Percentiles rank a stretch among this genome's conserved stretches.
These are phyloP conservation scores for Tenebrosternarchus preto DNA, from an alignment of 2,113 vertebrate genomes.

Conservation along the genomic window DNA sequence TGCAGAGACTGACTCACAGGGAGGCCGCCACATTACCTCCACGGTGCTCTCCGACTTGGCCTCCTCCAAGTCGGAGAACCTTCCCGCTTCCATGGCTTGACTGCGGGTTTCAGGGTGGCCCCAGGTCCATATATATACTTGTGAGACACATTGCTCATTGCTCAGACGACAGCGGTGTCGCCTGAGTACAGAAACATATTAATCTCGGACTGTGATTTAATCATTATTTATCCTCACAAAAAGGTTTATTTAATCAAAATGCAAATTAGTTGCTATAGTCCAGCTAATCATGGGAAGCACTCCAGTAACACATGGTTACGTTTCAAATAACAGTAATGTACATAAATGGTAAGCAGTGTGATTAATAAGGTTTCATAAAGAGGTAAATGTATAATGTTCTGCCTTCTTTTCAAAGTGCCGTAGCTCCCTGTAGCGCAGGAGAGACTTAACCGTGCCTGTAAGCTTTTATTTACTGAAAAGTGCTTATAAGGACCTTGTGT, in stretches of 20 bases:
- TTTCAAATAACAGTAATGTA: neutral
- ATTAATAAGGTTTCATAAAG: conserved; percentile 15
- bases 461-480: conserved; percentile 16
- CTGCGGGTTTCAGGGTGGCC: too few relatives aligned
- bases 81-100: too few relatives aligned
- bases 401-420: neutral
- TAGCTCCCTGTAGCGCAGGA: too few relatives aligned
- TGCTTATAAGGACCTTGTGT: neutral
- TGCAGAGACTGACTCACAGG: too few relatives aligned
- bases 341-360: neutral
- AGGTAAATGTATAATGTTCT: conserved; percentile 25
- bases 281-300: conserved; percentile 9
- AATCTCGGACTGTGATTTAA: conserved; percentile 4
- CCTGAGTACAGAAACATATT: conserved; percentile 7
- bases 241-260: conserved; percentile 48
- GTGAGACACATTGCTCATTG: too few relatives aligned
- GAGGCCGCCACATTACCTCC: too few relatives aligned
- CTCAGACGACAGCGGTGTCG: neutral
- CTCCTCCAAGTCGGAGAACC: too few relatives aligned
- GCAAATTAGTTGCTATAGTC: conserved; percentile 40
- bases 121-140: too few relatives aligned
- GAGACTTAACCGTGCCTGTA: neutral
- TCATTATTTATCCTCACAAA: conserved; percentile 37
- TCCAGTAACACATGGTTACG: too few relatives aligned
- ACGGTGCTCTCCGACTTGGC: too few relatives aligned